Conservation (phyloP, 2,888 invertebrate genomes). For the Clanis bilineata region DNA sequence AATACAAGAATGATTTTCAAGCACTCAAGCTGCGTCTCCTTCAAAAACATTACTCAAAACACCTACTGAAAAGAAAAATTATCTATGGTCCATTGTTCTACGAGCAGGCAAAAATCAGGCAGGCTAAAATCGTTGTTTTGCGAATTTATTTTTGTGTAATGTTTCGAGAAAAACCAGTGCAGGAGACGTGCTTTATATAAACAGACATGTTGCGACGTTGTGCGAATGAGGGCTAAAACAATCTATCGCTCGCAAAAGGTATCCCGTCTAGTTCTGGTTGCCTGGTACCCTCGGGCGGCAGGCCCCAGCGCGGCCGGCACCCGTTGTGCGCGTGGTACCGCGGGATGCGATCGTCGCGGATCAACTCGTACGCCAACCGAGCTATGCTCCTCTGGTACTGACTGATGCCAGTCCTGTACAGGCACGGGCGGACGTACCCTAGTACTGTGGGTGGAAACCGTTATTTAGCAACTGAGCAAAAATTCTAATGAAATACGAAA, state of each 20-base stretch:
- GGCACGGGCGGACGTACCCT: slow-evolving; percentile 60
- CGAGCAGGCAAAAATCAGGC: no score
- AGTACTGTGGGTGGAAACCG: slow-evolving; percentile 42
- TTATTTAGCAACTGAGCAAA: not conserved
- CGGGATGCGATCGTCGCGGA: slow-evolving; percentile 64
- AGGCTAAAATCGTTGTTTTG: no score
- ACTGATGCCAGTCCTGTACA: slow-evolving; percentile 61
- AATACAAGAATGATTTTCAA: no score
- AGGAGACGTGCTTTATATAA: no score
- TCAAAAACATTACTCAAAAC: no score
- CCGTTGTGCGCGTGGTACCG: slow-evolving; percentile 63
- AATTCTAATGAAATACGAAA: not conserved
- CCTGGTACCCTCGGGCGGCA: slow-evolving; percentile 62
- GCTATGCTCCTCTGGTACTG: slow-evolving; percentile 68
- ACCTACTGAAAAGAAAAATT: no score
- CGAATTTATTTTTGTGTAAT: no score
- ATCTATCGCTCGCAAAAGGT: slow-evolving; percentile 65
- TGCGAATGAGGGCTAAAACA: slow-evolving; percentile 52
- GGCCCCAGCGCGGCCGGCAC: slow-evolving; percentile 61
- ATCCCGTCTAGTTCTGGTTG: slow-evolving; percentile 66
- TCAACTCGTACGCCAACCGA: slow-evolving; percentile 67
- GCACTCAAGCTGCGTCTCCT: no score
- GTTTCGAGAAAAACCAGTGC: no score
- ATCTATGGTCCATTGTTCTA: no score
- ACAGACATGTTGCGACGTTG: no score